These are phyloP conservation scores for Dromiciops gliroides DNA, from an alignment of 2,113 vertebrate species.

Conservation along the genomic window DNA sequence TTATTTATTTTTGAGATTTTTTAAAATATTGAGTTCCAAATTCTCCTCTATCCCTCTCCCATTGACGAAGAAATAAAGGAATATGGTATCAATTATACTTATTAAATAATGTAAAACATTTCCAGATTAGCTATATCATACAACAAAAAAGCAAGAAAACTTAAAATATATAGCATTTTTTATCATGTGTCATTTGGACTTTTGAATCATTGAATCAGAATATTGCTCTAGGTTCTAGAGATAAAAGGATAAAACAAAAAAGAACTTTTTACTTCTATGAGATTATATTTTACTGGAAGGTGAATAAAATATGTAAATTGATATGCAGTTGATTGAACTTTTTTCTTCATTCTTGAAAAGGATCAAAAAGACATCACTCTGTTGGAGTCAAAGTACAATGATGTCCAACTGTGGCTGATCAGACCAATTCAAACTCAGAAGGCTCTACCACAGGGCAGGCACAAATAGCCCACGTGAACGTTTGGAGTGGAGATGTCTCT, in stretches of 20 bases:
- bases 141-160: not conserved
- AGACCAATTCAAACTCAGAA: no score
- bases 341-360: no score
- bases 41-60: not conserved
- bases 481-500: no score
- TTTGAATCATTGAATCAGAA: not conserved
- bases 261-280: not conserved
- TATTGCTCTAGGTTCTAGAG: not conserved
- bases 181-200: not conserved
- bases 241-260: not conserved
- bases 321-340: not conserved
- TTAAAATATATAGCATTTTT: not conserved
- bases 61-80: not conserved
- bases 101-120: not conserved
- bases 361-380: no score
- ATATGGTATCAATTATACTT: not conserved
- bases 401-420: no score
- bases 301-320: not conserved
- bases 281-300: not conserved
- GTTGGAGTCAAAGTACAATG: no score
- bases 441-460: no score
- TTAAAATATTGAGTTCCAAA: not conserved
- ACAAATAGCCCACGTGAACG: no score
- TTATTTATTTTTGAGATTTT: not conserved
- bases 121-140: not conserved